Conservation (phyloP, 2,113 vertebrate species). For the Eulemur rufifrons region DNA sequence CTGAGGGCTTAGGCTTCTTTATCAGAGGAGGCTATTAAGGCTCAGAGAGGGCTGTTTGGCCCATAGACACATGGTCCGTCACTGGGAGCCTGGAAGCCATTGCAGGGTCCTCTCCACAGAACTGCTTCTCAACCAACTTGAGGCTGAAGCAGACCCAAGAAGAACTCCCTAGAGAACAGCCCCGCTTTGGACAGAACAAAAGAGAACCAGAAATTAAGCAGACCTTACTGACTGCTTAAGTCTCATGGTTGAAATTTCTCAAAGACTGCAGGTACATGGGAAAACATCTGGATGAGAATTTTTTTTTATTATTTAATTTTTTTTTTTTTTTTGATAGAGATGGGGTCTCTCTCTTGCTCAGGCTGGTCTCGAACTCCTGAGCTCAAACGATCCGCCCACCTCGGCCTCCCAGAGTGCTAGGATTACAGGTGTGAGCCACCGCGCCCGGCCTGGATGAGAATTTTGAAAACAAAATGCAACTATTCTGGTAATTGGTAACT, state of each 20-base stretch:
- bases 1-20: neutral
- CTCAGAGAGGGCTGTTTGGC: neutral
- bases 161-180: neutral
- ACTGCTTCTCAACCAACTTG: neutral
- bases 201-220: neutral
- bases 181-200: neutral
- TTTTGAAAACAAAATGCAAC: neutral
- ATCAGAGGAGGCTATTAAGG: neutral
- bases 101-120: neutral
- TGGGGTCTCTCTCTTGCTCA: too few species aligned
- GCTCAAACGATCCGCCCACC: too few species aligned
- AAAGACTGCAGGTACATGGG: neutral
- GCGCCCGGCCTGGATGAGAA: neutral
- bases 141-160: neutral
- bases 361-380: too few species aligned
- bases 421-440: too few species aligned
- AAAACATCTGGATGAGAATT: neutral
- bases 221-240: neutral
- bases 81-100: neutral
- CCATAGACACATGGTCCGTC: neutral
- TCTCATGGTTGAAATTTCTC: neutral
- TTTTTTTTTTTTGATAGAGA: too few species aligned
- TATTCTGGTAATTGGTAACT: neutral
- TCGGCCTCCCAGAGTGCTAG: too few species aligned
- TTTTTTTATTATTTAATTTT: too few species aligned